phyloP scores from a whole-genome alignment of 2,888 invertebrate genomes.

The Cylloceria caligata region DNA sequence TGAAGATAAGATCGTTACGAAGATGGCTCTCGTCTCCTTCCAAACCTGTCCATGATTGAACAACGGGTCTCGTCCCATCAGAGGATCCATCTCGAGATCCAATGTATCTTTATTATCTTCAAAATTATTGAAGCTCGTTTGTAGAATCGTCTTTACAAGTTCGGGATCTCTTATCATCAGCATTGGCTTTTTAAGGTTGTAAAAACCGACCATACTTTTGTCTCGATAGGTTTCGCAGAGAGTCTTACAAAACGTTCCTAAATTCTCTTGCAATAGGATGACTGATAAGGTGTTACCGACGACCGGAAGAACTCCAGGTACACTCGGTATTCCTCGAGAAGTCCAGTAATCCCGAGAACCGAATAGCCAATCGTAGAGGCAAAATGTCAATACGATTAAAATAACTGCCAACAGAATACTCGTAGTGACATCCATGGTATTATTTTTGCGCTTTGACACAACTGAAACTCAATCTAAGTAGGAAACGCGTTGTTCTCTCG shows the following conservation, averaged over 20 bases:
- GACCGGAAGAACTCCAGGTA: conserved; percentile 40
- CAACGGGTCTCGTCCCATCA: conserved; percentile 45
- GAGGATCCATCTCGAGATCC: conserved; percentile 33
- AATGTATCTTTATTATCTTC: neutral
- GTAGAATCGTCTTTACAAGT: conserved; percentile 55
- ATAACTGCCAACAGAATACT: neutral
- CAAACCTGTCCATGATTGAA: conserved; percentile 50
- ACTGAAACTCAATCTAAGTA: conserved; percentile 1
- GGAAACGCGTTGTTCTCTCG: neutral
- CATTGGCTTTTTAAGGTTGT: conserved; percentile 32
- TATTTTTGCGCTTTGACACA: neutral
- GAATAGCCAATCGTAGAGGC: conserved; percentile 14
- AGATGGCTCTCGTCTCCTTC: conserved; percentile 37
- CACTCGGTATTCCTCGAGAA: conserved; percentile 46
- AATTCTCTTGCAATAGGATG: conserved; percentile 35
- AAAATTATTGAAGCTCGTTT: conserved; percentile 30
- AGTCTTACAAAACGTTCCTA: neutral
- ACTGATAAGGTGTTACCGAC: conserved; percentile 48
- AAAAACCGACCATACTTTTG: conserved; percentile 63
- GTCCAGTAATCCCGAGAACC: conserved; percentile 50
- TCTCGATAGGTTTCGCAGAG: neutral
- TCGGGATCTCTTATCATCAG: conserved; percentile 54
- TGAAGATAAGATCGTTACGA: conserved; percentile 30
- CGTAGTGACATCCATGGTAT: conserved; percentile 17
- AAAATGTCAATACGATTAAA: neutral